Evolutionary conservation across 2,113 vertebrate genomes (phyloP).

Genomic region (Brachirus orientalis): DNA sequence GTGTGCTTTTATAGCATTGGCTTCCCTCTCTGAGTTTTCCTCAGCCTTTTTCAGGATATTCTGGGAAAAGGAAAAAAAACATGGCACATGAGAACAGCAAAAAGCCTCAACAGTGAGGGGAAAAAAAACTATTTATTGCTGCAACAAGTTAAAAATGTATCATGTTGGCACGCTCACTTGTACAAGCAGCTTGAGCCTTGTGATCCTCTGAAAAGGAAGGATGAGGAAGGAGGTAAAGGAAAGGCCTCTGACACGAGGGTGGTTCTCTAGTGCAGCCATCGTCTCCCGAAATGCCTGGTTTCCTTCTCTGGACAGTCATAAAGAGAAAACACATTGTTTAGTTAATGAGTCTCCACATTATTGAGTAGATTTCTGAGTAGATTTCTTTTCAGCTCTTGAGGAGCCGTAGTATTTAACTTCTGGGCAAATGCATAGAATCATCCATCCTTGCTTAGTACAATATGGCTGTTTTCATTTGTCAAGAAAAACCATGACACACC

Average conservation of each 20-base stretch:
- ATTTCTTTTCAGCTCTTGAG: no score
- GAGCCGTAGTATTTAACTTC: no score
- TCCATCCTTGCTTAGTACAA: no score
- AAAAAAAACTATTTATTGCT: background rate
- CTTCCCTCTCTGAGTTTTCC: slow-evolving; percentile 89
- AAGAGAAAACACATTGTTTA: background rate
- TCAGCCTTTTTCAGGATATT: slow-evolving; percentile 96
- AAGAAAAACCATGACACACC: no score
- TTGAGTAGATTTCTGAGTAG: no score
- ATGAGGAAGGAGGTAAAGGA: slow-evolving; percentile 97
- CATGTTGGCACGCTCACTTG: slow-evolving; percentile 81
- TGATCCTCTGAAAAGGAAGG: slow-evolving; percentile 97
- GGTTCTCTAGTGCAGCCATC: slow-evolving; percentile 88
- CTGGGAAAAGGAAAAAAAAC: slow-evolving; percentile 60
- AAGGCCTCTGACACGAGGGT: slow-evolving; percentile 90
- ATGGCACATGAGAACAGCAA: background rate
- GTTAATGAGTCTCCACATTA: no score
- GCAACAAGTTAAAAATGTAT: background rate
- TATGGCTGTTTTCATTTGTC: no score
- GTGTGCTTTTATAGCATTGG: slow-evolving; percentile 90
- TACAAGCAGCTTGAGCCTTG: slow-evolving; percentile 93
- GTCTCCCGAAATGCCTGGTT: slow-evolving; percentile 90
- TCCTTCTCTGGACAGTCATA: slow-evolving; percentile 84
- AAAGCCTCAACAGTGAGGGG: no score
- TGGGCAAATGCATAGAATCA: no score